Conservation (phyloP, 2,113 vertebrate genomes). For the Emydura subglobosa region DNA sequence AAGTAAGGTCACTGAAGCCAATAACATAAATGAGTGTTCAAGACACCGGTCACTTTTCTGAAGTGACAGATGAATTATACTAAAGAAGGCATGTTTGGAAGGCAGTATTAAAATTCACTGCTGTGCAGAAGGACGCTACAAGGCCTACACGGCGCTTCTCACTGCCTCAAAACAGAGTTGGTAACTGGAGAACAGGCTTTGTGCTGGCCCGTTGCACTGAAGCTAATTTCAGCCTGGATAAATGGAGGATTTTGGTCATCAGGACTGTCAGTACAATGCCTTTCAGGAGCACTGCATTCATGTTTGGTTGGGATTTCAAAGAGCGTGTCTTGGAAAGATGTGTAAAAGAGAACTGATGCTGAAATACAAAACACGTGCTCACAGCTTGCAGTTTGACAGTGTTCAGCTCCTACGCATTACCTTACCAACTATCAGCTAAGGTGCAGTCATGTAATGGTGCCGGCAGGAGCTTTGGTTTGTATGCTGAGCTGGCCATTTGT, state of each 20-base stretch:
- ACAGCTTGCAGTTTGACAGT: background rate
- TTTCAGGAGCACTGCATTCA: background rate
- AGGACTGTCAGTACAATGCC: background rate
- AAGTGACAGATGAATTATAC: constrained; percentile 51
- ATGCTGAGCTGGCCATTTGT: background rate
- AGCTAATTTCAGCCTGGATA: background rate
- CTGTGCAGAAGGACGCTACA: background rate
- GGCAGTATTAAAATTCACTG: constrained; percentile 19
- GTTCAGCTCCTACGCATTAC: background rate
- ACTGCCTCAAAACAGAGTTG: background rate
- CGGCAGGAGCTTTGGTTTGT: background rate
- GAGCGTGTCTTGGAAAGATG: background rate
- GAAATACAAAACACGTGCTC: background rate
- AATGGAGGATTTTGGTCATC: background rate
- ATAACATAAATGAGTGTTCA: constrained; percentile 47
- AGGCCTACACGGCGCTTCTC: background rate
- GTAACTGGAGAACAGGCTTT: background rate
- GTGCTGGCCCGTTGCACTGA: background rate
- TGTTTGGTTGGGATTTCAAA: background rate
- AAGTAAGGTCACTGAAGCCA: constrained; percentile 71
- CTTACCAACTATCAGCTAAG: background rate
- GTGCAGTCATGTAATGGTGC: background rate
- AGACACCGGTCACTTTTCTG: constrained; percentile 2
- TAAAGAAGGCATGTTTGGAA: constrained; percentile 35
- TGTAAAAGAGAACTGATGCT: background rate